Percentiles rank a stretch among this genome's conserved stretches.
phyloP scores from a whole-genome alignment of 2,888 invertebrate species.

The Dasysyrphus albostriatus region DNA sequence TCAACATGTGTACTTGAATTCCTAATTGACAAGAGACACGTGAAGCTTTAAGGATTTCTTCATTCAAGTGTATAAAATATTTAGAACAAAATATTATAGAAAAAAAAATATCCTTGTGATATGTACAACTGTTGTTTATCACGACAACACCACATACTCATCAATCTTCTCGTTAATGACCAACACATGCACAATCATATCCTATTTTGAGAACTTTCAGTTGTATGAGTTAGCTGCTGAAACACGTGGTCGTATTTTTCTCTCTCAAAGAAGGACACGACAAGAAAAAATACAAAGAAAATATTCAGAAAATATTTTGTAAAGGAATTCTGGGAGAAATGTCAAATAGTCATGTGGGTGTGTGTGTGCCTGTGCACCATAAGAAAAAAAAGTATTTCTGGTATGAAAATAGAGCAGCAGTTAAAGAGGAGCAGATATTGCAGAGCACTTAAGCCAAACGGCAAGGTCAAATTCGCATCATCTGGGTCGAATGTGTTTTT shows the following conservation, averaged over 20 bases:
- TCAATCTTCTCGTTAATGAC: not conserved
- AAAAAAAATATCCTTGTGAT: conserved; percentile 5
- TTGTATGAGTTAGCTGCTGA: conserved; percentile 31
- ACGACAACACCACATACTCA: conserved; percentile 24
- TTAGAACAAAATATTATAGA: not conserved
- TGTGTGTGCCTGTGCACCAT: conserved; percentile 3
- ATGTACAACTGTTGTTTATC: conserved; percentile 31
- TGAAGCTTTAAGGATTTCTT: not conserved
- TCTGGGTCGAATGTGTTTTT: conserved; percentile 42
- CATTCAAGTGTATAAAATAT: not conserved
- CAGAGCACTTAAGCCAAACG: conserved; percentile 45
- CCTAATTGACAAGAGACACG: not conserved
- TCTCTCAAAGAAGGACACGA: conserved; percentile 9
- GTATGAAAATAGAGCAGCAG: conserved; percentile 17
- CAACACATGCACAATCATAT: not conserved
- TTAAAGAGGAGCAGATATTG: conserved; percentile 46
- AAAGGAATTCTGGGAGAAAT: conserved; percentile 31
- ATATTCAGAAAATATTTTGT: conserved; percentile 39
- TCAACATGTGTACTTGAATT: too few relatives aligned
- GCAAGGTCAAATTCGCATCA: conserved; percentile 65
- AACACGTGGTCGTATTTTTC: conserved; percentile 60
- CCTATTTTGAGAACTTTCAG: not conserved
- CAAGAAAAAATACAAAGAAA: not conserved
- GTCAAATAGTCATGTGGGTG: conserved; percentile 20
- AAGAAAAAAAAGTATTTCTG: not conserved